Evolutionary conservation across 30 jellyfish, hydroid and myxozoan species (phyloP).

Genomic region (Aurelia aurita complex sp. Pacific): DNA sequence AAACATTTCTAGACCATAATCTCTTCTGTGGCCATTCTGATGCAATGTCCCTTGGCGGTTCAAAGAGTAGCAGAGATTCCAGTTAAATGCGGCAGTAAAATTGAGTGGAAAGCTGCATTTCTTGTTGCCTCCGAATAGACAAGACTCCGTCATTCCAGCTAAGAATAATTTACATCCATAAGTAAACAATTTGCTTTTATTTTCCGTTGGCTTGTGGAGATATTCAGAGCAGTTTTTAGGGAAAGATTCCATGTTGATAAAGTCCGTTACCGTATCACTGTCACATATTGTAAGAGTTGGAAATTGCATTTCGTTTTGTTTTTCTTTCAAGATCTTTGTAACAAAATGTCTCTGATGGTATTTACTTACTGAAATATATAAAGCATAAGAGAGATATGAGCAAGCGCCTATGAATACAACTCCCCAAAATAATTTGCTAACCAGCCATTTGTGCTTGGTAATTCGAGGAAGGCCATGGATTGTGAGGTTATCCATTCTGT

Average conservation of each 20-base stretch:
- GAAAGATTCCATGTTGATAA: too few species aligned
- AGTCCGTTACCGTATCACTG: too few species aligned
- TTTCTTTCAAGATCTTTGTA: too few species aligned
- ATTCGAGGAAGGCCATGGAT: conserved; percentile 42
- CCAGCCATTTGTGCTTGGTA: neutral
- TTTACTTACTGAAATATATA: too few species aligned
- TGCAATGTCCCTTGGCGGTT: conserved; percentile 13
- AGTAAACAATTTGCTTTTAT: neutral
- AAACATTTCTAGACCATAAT: conserved; percentile 2
- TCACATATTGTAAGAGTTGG: too few species aligned
- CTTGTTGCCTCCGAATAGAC: neutral
- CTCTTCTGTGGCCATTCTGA: neutral
- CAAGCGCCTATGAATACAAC: neutral
- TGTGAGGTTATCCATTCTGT: conserved; percentile 9
- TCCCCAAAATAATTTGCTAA: conserved; percentile 17
- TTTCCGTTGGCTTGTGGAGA: too few species aligned
- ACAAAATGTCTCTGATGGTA: too few species aligned
- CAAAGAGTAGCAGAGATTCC: conserved; percentile 27
- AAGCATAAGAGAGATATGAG: neutral
- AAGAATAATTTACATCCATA: conserved; percentile 30
- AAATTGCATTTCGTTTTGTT: too few species aligned
- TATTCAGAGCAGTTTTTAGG: too few species aligned
- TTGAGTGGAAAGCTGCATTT: conserved; percentile 13
- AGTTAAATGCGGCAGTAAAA: neutral
- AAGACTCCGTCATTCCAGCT: neutral